Base-by-base conservation (phyloP, 2,888 invertebrate genomes). In the Drosophila emarginata region DNA sequence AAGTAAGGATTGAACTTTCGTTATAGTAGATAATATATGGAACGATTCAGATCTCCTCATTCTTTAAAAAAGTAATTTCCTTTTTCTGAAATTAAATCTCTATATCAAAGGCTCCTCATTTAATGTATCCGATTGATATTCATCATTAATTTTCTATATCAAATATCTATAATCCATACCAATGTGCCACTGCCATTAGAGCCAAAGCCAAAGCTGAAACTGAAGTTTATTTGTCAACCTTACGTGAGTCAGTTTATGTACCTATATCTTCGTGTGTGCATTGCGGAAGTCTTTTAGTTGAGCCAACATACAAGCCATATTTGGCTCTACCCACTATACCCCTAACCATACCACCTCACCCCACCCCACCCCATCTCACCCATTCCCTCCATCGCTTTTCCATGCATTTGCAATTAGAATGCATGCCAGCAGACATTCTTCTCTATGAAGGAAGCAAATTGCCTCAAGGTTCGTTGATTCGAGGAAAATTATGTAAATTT, bases 351-450 rank as follows among this genome's bases (percentile, higher is more conserved):
- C 5, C 4, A 26, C 26, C 4, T 37, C n/a, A 2, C 51, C 32
- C 61, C 32, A 37, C 59, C 54, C 23, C 7, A n/a, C 45, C 12
- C 21, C 56, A 52, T 9, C 1, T 11, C 15, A 9, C 18, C 3
- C 9, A 15, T 45, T 7, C 9, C 4, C 45, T 11, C 21, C 45
- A 32, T 32, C 11, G 9, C 45, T 12, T 12, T 21, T 45, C 45
- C 45, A 11, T 69, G 77, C 45, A 58, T 77, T 68, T 82, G 88
- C 82, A 79, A 86, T 83, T 83, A 87, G 83, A 83, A 83, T 87
- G 86, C 86, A 83, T 71, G 74, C 77, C 68, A 58, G 78, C 78
- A 64, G 76, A 73, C 67, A 82, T 82, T 79, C 79, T 70, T 83
- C 63, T 54, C 14, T 65, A 65, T 56, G 65, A 64, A 54, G 53